These are phyloP conservation scores for Chaetodon trifasciatus DNA, from an alignment of 2,797 vertebrate genomes.

Conservation along the genomic window DNA sequence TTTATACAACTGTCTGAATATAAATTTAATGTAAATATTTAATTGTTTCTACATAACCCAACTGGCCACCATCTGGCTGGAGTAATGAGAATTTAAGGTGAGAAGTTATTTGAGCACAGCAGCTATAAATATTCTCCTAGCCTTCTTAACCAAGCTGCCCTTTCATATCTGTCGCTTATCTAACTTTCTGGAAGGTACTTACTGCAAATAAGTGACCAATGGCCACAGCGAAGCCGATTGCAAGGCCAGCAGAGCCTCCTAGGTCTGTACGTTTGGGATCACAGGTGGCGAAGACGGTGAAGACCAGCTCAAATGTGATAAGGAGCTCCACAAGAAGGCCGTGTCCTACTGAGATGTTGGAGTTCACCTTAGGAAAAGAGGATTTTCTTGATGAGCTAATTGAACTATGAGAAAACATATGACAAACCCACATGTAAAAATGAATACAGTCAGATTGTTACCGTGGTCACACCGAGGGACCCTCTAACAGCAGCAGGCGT, in stretches of 20 bases:
- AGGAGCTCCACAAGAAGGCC: constrained; percentile 95
- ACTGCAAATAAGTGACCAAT: constrained; percentile 97
- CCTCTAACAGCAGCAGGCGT: constrained; percentile 90
- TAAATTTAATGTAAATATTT: neutral
- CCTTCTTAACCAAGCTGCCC: neutral
- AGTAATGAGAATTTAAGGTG: neutral
- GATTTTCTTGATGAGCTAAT: neutral
- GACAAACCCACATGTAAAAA: neutral
- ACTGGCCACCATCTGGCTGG: neutral
- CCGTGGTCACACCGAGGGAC: constrained; percentile 90
- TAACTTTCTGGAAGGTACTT: constrained; percentile 78
- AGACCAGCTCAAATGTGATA: constrained; percentile 96
- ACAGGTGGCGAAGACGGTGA: constrained; percentile 96
- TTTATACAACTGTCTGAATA: neutral
- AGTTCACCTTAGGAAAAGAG: constrained; percentile 87
- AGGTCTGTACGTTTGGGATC: constrained; percentile 93
- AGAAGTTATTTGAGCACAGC: neutral
- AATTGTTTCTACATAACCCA: neutral
- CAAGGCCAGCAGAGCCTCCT: constrained; percentile 91
- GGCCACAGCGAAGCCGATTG: constrained; percentile 94
- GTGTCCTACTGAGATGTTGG: constrained; percentile 88
- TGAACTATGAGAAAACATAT: neutral
- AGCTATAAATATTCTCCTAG: constrained; percentile 19
- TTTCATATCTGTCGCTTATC: neutral
- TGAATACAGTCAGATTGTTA: constrained; percentile 69